Evolutionary conservation across 2,113 vertebrate genomes (phyloP).

Genomic region (Myrmophylax atrothorax): DNA sequence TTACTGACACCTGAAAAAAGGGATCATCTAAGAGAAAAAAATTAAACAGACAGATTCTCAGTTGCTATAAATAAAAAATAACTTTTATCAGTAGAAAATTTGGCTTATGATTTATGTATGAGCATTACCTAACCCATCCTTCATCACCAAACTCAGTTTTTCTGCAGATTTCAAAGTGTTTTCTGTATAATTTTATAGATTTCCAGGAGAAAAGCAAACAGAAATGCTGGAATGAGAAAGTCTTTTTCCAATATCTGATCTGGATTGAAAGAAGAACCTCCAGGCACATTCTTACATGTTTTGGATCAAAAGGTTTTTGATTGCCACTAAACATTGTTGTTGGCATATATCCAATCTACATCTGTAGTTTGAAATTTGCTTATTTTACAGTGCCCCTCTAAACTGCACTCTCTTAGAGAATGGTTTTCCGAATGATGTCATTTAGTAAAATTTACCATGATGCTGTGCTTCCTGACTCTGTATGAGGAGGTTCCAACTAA

Average conservation of each 20-base stretch:
- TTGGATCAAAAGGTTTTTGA: not conserved
- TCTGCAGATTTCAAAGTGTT: not conserved
- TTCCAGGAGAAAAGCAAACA: not conserved
- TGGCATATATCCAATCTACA: not conserved
- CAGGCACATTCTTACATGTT: not conserved
- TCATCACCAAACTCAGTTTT: not conserved
- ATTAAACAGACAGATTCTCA: not conserved
- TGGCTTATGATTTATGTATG: not conserved
- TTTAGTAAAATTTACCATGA: not conserved
- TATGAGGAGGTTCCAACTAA: not conserved
- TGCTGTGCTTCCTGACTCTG: not conserved
- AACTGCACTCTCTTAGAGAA: not conserved
- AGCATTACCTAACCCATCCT: not conserved
- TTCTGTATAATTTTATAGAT: not conserved
- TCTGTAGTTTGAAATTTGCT: not conserved
- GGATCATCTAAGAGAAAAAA: not conserved
- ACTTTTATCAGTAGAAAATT: constrained; percentile 4
- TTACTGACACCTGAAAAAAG: not conserved
- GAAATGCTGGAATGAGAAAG: not conserved
- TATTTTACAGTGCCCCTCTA: not conserved
- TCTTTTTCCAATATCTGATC: not conserved
- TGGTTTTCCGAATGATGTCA: not conserved
- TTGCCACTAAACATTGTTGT: not conserved
- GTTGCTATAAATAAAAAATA: not conserved
- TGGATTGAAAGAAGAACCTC: not conserved